Evolutionary conservation across 2,797 vertebrate genomes (phyloP).

Genomic region (Oreochromis mossambicus): DNA sequence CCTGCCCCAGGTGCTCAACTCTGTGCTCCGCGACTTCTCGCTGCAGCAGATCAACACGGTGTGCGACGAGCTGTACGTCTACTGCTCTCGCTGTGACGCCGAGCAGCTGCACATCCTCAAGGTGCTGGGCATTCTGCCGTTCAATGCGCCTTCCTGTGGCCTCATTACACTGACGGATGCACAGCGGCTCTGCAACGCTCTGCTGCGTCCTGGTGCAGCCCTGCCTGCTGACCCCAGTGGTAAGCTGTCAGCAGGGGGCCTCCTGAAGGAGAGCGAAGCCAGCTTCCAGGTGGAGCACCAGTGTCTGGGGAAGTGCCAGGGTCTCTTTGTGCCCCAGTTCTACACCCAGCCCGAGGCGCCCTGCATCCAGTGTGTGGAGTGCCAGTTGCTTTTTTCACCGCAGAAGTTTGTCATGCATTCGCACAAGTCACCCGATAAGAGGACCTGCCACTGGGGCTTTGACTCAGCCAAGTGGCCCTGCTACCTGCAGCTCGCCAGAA

Average conservation of each 20-base stretch:
- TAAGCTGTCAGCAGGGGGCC: constrained; percentile 82
- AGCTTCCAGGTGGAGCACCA: constrained; percentile 97
- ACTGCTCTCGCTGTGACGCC: constrained; percentile 93
- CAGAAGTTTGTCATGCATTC: constrained; percentile 99
- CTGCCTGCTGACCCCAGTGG: constrained; percentile 79
- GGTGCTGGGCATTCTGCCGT: constrained; percentile 95
- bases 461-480: constrained; percentile 97
- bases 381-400: constrained; percentile 93
- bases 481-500: constrained; percentile 94
- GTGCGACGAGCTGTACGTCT: constrained; percentile 96
- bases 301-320: constrained; percentile 97
- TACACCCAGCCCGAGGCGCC: constrained; percentile 89
- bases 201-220: constrained; percentile 86
- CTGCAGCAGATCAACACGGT: constrained; percentile 97
- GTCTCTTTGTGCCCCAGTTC: constrained; percentile 92
- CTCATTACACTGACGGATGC: constrained; percentile 96
- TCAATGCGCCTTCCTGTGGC: constrained; percentile 96
- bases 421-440: constrained; percentile 94
- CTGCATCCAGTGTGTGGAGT: constrained; percentile 95
- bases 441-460: constrained; percentile 99
- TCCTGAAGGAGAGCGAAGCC: constrained; percentile 88
- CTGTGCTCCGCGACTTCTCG: constrained; percentile 94
- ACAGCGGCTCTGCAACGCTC: constrained; percentile 94
- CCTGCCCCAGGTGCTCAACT: constrained; percentile 96
- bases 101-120: constrained; percentile 98